Conservation (phyloP, 2,797 vertebrate genomes). For the Notoglanidium macrostoma region DNA sequence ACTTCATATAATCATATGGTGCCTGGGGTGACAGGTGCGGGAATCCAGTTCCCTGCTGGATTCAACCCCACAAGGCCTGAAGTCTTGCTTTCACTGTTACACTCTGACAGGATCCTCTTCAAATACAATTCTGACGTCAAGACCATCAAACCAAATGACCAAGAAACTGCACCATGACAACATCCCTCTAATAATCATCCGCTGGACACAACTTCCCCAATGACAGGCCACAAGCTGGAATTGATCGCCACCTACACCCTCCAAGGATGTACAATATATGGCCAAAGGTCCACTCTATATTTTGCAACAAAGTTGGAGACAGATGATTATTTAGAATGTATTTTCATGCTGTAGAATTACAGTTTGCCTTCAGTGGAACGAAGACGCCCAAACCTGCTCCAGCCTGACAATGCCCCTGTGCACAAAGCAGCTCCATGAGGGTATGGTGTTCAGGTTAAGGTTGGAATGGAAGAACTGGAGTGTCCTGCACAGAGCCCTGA, state of each 20-base stretch:
- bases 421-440: too few relatives aligned
- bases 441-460: too few relatives aligned
- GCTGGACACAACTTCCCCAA: not conserved
- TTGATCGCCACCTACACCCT: not conserved
- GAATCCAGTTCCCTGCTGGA: not conserved
- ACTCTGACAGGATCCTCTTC: not conserved
- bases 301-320: not conserved
- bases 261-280: not conserved
- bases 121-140: not conserved
- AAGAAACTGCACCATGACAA: not conserved
- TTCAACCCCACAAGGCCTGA: not conserved
- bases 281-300: not conserved
- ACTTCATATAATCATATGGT: not conserved
- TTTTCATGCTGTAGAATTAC: too few relatives aligned
- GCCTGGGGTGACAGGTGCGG: not conserved
- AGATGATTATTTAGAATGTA: too few relatives aligned
- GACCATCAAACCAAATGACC: not conserved
- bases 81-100: not conserved
- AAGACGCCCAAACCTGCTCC: too few relatives aligned
- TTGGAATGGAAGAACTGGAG: too few relatives aligned
- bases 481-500: too few relatives aligned
- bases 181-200: not conserved
- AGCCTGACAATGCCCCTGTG: too few relatives aligned
- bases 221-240: not conserved
- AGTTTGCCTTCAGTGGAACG: too few relatives aligned